Evolutionary conservation across 2,113 vertebrate species (phyloP), one percentile per base, ranked within the genome.

Genomic region (Percina caprodes): DNA sequence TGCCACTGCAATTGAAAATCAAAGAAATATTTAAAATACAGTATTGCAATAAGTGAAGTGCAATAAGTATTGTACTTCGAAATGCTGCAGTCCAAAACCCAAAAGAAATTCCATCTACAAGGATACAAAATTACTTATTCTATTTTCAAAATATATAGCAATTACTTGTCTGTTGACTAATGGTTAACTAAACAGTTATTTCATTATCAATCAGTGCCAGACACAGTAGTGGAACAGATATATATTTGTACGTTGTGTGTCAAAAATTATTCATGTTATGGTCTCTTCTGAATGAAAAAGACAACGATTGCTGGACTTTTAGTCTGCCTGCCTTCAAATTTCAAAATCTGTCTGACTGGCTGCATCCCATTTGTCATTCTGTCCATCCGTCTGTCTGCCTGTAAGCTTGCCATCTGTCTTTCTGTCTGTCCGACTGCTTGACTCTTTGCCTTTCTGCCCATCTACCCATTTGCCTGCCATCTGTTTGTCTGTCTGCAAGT

Each of bases 401-500:
- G 69, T 80, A 76, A 84, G 84, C 86, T 51, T 48, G 71, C 86
- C 86, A 86, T 89, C 87, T 88, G 89, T 91, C 89, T 76, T 65
- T 84, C 83, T 87, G 82, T 84, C 86, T 81, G 75, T 89, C 87
- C 78, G 73, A 76, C 80, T 85, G 79, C 78, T 81, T 87, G 83
- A 89, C 74, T 88, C 77, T 85, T 80, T 86, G 84, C 82, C 70
- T 89, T 23, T 80, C 81, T 84, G 80, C 84, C 87, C 70, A 4
- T 88, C 80, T 80, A 61, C 70, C 84, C 82, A 85, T 90, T 88
- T 89, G 89, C 83, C 77, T 60, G 84, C 90, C 85, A 88, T 90
- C 87, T 89, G 90, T 89, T 86, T 87, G 72, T 83, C 83, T 90
- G 86, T 90, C 87, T 89, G 84, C 86, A 81, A 84, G 70, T 83